phyloP scores from a whole-genome alignment of 2,113 vertebrate genomes.

The Psilopogon haemacephalus region DNA sequence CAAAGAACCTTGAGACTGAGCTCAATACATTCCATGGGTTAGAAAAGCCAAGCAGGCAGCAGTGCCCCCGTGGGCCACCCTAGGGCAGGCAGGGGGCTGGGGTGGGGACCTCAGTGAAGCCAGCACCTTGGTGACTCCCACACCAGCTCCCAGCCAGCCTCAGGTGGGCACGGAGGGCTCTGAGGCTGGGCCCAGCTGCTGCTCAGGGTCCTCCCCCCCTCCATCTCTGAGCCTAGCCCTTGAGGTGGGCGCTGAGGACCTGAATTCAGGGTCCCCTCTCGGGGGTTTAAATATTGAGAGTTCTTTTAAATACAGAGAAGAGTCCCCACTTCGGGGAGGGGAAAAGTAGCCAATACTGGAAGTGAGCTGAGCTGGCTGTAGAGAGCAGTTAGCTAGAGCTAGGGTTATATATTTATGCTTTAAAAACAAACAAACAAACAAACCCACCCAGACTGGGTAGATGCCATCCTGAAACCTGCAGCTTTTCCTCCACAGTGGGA shows the following conservation, averaged over 20 bases:
- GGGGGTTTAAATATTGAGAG: background rate
- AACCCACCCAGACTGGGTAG: background rate
- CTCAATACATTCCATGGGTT: conserved; percentile 46
- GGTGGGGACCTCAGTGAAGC: background rate
- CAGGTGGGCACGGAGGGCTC: no score
- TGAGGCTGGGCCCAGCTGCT: no score
- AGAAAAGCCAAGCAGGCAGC: conserved; percentile 29
- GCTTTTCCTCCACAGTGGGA: conserved; percentile 60
- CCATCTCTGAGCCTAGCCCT: no score
- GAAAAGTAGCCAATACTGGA: conserved; percentile 30
- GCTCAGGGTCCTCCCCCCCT: background rate
- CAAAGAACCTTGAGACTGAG: background rate
- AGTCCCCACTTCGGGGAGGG: conserved; percentile 19
- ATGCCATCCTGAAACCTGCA: background rate
- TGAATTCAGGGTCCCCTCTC: background rate
- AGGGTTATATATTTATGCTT: conserved; percentile 28
- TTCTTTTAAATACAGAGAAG: conserved; percentile 44
- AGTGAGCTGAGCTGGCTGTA: conserved; percentile 46
- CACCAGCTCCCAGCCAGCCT: background rate
- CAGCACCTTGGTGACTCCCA: conserved; percentile 1
- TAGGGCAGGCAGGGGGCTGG: accelerated
- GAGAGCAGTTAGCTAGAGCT: conserved; percentile 11
- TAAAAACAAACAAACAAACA: no score
- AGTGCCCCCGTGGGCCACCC: background rate
- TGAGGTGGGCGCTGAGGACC: no score